Base-by-base conservation (phyloP, 1,140 invertebrate species). In the Aphelinus certus region DNA sequence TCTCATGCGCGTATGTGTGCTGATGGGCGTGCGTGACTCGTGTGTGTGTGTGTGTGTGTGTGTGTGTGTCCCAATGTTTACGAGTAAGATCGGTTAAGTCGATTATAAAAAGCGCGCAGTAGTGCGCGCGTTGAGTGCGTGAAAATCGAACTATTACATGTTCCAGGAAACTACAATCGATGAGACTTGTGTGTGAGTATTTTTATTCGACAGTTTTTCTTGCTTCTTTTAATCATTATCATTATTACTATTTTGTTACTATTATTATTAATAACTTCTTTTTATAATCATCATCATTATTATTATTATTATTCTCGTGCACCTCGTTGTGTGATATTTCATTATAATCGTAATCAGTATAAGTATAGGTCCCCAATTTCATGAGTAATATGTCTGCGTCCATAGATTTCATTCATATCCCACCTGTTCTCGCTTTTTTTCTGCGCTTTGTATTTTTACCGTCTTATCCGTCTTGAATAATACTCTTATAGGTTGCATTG, bases 261-360 rank as follows among this genome's bases (percentile, higher is more conserved):
- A 26, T 26, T 26, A 26, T 0, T 26, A 26, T 26, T 26, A 26
- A 26, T 26, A 26, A 26, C 26, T 62, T 9, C 46, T 46, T 62
- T 47, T 47, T 6, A 43, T 62, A 62, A 43, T 47, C 7, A 47
- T 60, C 42, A 42, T 60, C 45, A 2, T 2, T 6, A 47, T 10
- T 63, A 48, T 63, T 6, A 43, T n/a, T 3, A 3, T 47, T 10
- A 47, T 9, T 45, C 46, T 45, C 43, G 60, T 62, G 60, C 60
- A 62, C 60, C 60, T 62, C 60, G 60, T 62, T 62, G 6, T 62
- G 61, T 63, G 61, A 63, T 63, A 63, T 46, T 9, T 10, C 46
- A 47, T 47, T 48, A 45, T 3, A 46, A 47, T 6, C 6, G 46
- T 48, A 48, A 63, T 63, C 61, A 10, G 58, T 6, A n/a, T 47